Conservation (phyloP, 2,797 vertebrate genomes). For the Sebastes itinus region DNA sequence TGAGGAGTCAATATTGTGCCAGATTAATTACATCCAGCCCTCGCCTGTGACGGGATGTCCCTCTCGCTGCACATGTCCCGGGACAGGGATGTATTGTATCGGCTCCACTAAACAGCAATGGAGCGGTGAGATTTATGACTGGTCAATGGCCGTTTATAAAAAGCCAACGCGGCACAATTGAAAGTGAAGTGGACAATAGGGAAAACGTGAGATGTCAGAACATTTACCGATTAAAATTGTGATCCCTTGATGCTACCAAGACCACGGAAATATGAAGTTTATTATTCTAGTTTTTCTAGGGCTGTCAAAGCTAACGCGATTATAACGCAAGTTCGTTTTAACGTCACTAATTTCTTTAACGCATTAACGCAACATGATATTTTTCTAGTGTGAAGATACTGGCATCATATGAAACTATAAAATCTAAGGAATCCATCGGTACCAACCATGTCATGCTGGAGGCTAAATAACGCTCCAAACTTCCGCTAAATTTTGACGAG, state of each 20-base stretch:
- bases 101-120: conserved; percentile 44
- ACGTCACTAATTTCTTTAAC: too few species aligned
- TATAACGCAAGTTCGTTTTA: too few species aligned
- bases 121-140: conserved; percentile 64
- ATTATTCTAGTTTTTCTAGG: background rate
- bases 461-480: too few species aligned
- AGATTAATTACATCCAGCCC: conserved; percentile 81
- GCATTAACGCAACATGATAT: too few species aligned
- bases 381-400: too few species aligned
- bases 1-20: conserved; percentile 79
- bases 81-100: conserved; percentile 67
- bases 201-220: conserved; percentile 50
- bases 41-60: conserved; percentile 65
- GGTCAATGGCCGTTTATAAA: conserved; percentile 72
- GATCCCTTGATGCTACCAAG: conserved; percentile 5
- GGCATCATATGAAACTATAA: too few species aligned
- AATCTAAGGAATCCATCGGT: too few species aligned
- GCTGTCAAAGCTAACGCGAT: too few species aligned
- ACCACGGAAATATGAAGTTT: background rate
- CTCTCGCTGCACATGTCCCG: conserved; percentile 55
- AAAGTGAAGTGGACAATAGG: conserved; percentile 64
- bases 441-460: too few species aligned
- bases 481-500: too few species aligned
- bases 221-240: conserved; percentile 13
- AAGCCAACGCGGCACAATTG: conserved; percentile 68